These are phyloP conservation scores for Glossophaga mutica DNA, from an alignment of 2,797 vertebrate genomes.

Conservation along the genomic window DNA sequence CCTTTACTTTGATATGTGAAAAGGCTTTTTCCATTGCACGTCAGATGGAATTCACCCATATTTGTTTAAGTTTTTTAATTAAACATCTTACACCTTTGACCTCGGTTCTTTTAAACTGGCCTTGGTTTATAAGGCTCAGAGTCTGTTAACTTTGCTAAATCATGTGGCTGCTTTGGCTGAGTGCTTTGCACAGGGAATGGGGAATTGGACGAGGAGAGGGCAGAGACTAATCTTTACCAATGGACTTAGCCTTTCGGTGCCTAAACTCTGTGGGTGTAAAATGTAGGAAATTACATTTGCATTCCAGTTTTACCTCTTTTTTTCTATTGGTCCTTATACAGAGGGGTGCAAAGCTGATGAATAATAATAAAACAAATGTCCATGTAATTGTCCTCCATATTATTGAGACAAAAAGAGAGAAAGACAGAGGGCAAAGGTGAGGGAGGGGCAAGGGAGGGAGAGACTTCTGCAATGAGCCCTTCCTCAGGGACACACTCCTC, in stretches of 20 bases:
- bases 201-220: background rate
- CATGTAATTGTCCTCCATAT: background rate
- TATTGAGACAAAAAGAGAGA: background rate
- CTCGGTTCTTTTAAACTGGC: background rate
- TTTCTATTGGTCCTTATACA: background rate
- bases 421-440: background rate
- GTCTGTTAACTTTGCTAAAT: background rate
- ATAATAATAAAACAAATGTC: background rate
- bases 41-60: background rate
- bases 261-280: background rate
- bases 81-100: background rate
- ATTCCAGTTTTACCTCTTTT: background rate
- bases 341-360: background rate
- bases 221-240: background rate
- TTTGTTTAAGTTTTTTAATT: slow-evolving; percentile 11
- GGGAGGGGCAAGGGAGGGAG: background rate
- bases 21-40: background rate
- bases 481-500: background rate
- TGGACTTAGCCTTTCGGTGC: background rate
- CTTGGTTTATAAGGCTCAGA: background rate
- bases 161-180: background rate
- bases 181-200: background rate
- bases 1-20: background rate
- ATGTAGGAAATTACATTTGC: background rate
- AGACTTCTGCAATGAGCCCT: fast-evolving